Evolutionary conservation across 2,113 vertebrate genomes (phyloP).

Genomic region (Centropus bengalensis): DNA sequence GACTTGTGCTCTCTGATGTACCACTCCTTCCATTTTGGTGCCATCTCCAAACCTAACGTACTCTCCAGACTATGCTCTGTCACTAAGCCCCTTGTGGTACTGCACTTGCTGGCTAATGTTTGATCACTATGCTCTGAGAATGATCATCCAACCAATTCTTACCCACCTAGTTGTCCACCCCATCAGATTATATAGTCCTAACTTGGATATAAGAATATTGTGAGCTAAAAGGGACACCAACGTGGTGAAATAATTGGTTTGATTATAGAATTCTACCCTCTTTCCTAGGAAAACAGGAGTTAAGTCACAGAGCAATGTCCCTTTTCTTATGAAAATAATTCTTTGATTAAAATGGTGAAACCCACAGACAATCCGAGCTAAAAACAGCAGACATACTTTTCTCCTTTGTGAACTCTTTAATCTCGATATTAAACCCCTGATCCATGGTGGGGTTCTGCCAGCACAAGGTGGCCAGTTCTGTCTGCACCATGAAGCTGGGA

Average conservation of each 20-base stretch:
- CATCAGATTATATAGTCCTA: background rate
- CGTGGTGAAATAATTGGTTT: background rate
- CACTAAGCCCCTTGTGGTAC: background rate
- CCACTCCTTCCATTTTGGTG: background rate
- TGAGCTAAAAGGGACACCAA: background rate
- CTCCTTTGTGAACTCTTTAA: background rate
- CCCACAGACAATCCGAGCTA: background rate
- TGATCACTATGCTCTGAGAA: background rate
- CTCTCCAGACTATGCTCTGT: no score
- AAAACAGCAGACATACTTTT: background rate
- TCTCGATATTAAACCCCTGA: background rate
- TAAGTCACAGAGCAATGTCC: background rate
- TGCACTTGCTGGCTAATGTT: background rate
- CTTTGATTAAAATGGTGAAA: background rate
- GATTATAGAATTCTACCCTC: background rate
- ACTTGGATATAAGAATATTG: background rate
- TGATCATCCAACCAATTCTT: background rate
- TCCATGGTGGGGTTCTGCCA: background rate
- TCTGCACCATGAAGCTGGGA: background rate
- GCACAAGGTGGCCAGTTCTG: background rate
- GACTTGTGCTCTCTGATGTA: background rate
- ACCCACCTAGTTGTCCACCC: background rate
- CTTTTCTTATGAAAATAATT: background rate
- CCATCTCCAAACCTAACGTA: background rate
- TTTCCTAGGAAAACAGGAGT: background rate